A percentile compares a stretch with the other conserved stretches of the same genome.
These are phyloP conservation scores for Pachypsylla venusta DNA, from an alignment of 1,140 invertebrate species.

Conservation along the genomic window DNA sequence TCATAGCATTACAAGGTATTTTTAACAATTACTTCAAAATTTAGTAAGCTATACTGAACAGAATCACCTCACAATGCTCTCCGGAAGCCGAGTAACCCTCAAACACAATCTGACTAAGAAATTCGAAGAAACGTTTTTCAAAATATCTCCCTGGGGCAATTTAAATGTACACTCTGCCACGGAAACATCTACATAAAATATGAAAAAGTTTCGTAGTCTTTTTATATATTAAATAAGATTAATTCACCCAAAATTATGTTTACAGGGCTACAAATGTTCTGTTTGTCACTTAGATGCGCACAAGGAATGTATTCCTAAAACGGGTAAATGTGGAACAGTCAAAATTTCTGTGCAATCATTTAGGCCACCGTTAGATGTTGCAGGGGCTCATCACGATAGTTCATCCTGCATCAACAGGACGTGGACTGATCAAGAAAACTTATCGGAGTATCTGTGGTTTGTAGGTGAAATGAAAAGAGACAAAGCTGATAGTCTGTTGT, in stretches of 20 bases:
- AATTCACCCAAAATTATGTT: conserved; percentile 20
- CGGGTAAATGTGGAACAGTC: conserved; percentile 46
- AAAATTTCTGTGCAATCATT: background rate
- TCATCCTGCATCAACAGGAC: conserved; percentile 17
- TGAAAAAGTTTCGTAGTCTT: too few species aligned
- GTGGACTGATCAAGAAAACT: conserved; percentile 23
- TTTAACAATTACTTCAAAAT: too few species aligned
- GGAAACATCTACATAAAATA: too few species aligned
- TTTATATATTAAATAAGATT: too few species aligned
- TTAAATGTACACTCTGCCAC: too few species aligned
- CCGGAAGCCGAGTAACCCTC: too few species aligned
- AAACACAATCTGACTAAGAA: too few species aligned
- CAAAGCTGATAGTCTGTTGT: conserved; percentile 56
- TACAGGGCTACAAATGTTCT: conserved; percentile 60
- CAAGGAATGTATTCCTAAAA: conserved; percentile 57
- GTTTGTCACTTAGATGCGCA: conserved; percentile 55
- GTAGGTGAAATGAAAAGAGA: conserved; percentile 80
- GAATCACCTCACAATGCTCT: too few species aligned
- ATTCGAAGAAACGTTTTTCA: too few species aligned
- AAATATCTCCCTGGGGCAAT: too few species aligned
- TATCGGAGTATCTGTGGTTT: conserved; percentile 36
- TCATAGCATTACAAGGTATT: too few species aligned
- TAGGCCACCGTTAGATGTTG: background rate
- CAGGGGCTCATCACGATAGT: background rate
- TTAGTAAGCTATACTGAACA: too few species aligned